A percentile compares a stretch with the other conserved stretches of the same genome.
Conservation (phyloP, 2,113 vertebrate genomes). For the Heterotis niloticus region DNA sequence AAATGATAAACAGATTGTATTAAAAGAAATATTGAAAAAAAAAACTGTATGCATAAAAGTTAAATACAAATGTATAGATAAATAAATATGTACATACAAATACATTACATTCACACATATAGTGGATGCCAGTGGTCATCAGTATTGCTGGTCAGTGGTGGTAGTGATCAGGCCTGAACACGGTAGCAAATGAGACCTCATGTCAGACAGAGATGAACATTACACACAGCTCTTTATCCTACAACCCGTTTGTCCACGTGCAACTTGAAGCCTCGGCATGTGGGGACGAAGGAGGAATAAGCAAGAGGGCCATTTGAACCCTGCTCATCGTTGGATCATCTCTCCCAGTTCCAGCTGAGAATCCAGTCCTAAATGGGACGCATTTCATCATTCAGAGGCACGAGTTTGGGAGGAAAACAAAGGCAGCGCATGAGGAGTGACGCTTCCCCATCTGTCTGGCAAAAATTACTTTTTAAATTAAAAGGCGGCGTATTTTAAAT, state of each 20-base stretch:
- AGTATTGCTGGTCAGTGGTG: too few relatives aligned
- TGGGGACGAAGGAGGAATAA: constrained; percentile 24
- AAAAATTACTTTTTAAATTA: constrained; percentile 92
- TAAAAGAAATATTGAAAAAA: too few relatives aligned
- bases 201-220: constrained; percentile 44
- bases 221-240: neutral
- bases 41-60: too few relatives aligned
- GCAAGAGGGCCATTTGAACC: constrained; percentile 55
- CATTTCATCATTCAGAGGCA: constrained; percentile 43
- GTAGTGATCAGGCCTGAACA: too few relatives aligned
- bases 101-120: too few relatives aligned
- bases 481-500: constrained; percentile 94
- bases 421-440: constrained; percentile 57
- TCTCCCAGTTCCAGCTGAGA: constrained; percentile 44
- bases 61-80: too few relatives aligned
- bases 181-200: too few relatives aligned
- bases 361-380: constrained; percentile 32
- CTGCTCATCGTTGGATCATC: constrained; percentile 54
- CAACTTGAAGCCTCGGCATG: neutral
- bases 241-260: neutral
- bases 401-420: constrained; percentile 51
- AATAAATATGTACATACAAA: too few relatives aligned
- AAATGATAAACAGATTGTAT: too few relatives aligned
- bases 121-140: too few relatives aligned
- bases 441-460: constrained; percentile 77